Evolutionary conservation across 2,888 invertebrate species (phyloP), one percentile per base, ranked within the genome.

Genomic region (Pyrrhia umbra): DNA sequence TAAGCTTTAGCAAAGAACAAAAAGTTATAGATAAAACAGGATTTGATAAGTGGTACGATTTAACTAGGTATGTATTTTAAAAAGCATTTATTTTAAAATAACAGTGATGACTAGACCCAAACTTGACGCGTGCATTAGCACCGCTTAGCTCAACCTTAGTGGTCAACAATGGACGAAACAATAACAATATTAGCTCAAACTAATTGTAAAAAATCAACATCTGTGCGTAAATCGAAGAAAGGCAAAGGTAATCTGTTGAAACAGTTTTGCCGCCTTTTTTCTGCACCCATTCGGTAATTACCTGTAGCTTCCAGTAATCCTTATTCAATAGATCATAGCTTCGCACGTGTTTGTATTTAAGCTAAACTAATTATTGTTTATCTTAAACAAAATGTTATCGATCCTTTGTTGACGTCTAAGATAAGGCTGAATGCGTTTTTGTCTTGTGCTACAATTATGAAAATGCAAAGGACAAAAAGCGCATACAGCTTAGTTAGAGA

Each of bases 341-440:
- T 40, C 9, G 51, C 58, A 72, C 63, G 63, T 63, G 72, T 64
- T 56, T 43, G 13, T 27, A 37, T 47, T 56, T 58, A 20, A 39
- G 37, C 25, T 10, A 25, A 54, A 57, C n/a, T 8, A 39, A 25
- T 27, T 56, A 13, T 50, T 54, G 6, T 40, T 66, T 57, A 46
- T 30, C 49, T 25, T 25, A 15, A 54, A 23, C n/a, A 45, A 6
- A 46, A 18, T 39, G 43, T 39, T 23, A 40, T 16, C 30, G 63
- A 67, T 54, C 21, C 18, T 51, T 52, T 8, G 16, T 34, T 34
- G 30, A 51, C 63, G 52, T 75, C 52, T 46, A 27, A 50, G 39
- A 39, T 57, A 34, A 39, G 37, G 50, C 62, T 58, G 57, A 58
- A 61, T 55, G 25, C 9, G 4, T 30, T 59, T 45, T 49, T 58